Conservation (phyloP, 2,113 vertebrate species). For the Poecile atricapillus region DNA sequence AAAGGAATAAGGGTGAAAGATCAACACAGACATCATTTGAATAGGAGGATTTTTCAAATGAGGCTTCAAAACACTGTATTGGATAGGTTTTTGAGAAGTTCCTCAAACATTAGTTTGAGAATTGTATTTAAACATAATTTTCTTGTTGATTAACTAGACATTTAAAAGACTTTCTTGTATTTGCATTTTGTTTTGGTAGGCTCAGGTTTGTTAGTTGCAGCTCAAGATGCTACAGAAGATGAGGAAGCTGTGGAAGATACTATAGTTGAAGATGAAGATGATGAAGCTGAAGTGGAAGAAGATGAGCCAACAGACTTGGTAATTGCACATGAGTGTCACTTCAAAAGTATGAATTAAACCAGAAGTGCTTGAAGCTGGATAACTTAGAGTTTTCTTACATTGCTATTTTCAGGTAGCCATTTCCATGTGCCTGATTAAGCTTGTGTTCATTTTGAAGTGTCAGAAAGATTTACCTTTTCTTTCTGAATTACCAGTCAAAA, state of each 20-base stretch:
- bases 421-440: neutral
- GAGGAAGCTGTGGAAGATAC: constrained; percentile 92
- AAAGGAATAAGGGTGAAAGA: neutral
- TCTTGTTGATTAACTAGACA: neutral
- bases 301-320: constrained; percentile 94
- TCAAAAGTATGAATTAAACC: neutral
- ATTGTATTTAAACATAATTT: neutral
- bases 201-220: constrained; percentile 72
- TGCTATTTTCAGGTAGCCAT: neutral
- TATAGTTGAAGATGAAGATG: constrained; percentile 92
- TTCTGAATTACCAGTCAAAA: neutral
- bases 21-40: neutral
- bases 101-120: neutral
- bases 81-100: neutral
- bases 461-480: neutral
- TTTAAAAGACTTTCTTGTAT: neutral
- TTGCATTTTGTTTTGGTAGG: neutral
- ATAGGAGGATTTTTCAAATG: neutral
- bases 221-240: constrained; percentile 93
- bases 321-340: constrained; percentile 27
- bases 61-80: neutral
- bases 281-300: constrained; percentile 96
- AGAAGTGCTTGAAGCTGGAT: neutral
- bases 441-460: neutral
- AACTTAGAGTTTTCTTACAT: neutral